Percentiles rank a stretch among this genome's conserved stretches.
phyloP scores from a whole-genome alignment of 2,888 invertebrate species.

The Tiliacea citrago region DNA sequence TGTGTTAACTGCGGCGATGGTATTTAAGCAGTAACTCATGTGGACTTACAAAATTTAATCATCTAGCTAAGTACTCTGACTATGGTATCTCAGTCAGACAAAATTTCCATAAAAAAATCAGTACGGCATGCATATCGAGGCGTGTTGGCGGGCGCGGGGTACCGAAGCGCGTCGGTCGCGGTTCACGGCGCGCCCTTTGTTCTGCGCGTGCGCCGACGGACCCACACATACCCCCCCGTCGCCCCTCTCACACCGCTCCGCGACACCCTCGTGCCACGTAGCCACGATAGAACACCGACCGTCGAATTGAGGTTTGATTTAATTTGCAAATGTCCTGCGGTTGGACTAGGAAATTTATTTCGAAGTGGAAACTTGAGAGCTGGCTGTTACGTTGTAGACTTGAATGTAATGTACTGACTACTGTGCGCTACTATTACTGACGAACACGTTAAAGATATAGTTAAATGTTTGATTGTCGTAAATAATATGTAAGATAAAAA shows the following conservation, averaged over 20 bases:
- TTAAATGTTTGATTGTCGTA: too few relatives aligned
- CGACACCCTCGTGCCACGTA: slow-evolving; percentile 56
- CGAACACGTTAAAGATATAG: too few relatives aligned
- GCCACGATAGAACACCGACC: slow-evolving; percentile 53
- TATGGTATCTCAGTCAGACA: slow-evolving; percentile 68
- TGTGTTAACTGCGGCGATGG: neutral
- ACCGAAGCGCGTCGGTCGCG: slow-evolving; percentile 87
- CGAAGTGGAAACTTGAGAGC: neutral
- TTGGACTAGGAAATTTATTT: slow-evolving; percentile 28
- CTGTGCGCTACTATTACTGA: neutral
- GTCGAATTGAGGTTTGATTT: slow-evolving; percentile 57
- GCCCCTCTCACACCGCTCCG: slow-evolving; percentile 32
- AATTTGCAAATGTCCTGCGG: slow-evolving; percentile 54
- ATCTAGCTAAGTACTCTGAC: slow-evolving; percentile 17
- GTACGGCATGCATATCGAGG: slow-evolving; percentile 69
- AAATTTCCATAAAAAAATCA: slow-evolving; percentile 76
- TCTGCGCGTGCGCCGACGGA: slow-evolving; percentile 84
- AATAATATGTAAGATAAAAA: too few relatives aligned
- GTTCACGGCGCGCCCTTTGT: slow-evolving; percentile 91
- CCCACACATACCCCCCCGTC: slow-evolving; percentile 67
- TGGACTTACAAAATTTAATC: neutral
- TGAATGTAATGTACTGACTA: slow-evolving; percentile 9
- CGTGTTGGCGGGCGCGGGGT: slow-evolving; percentile 73
- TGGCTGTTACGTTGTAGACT: neutral
- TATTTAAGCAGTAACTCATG: neutral